phyloP scores from a whole-genome alignment of 2,888 invertebrate genomes.

The Tolmerus cingulatus region DNA sequence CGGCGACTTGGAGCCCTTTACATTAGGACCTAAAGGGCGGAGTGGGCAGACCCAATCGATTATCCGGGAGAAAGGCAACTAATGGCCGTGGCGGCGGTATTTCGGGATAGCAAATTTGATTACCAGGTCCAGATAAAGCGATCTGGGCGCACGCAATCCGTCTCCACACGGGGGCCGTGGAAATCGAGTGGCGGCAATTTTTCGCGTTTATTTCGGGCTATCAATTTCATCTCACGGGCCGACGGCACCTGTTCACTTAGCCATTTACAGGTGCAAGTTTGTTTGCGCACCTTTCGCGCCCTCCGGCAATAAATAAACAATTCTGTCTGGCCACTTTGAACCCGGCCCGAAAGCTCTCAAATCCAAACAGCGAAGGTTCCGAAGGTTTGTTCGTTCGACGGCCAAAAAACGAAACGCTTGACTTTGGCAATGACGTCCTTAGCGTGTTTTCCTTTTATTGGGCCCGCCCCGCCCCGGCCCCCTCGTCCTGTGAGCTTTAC shows the following conservation, averaged over 20 bases:
- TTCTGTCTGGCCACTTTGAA: constrained; percentile 16
- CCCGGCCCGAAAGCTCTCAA: not conserved
- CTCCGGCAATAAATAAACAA: constrained; percentile 25
- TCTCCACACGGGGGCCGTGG: not conserved
- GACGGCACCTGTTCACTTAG: not conserved
- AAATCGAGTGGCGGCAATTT: not conserved
- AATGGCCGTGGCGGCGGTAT: not conserved
- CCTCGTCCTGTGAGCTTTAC: not conserved
- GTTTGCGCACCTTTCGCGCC: not conserved
- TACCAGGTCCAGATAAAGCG: not conserved
- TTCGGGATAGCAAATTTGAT: not conserved
- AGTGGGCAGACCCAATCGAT: not conserved
- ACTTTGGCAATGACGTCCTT: constrained; percentile 23
- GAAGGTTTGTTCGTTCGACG: not conserved
- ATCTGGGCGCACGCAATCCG: not conserved
- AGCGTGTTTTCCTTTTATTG: constrained; percentile 1
- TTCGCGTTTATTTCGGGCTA: not conserved
- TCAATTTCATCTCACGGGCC: not conserved
- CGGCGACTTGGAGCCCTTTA: not conserved
- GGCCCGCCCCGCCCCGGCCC: not conserved
- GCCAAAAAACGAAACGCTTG: not conserved
- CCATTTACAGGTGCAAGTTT: not conserved
- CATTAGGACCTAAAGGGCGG: not conserved
- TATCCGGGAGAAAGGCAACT: not conserved
- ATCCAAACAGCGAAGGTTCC: not conserved